Conservation (phyloP, 2,888 invertebrate species). For the Mellilla xanthometata region DNA sequence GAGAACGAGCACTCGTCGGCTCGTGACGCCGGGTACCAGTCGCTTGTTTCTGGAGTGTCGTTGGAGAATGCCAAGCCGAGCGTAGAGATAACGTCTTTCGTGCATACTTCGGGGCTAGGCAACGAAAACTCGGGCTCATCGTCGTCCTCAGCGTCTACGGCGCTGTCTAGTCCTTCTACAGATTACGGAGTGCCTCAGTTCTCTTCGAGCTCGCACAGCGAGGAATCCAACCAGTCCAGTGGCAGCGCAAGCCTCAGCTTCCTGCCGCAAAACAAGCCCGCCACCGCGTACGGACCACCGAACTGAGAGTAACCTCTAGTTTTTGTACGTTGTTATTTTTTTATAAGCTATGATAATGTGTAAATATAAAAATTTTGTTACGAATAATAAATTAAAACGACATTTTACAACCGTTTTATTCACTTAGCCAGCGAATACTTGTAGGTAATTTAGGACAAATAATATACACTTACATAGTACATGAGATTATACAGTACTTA, state of each 20-base stretch:
- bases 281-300: slow-evolving; percentile 59
- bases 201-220: slow-evolving; percentile 36
- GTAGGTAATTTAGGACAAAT: slow-evolving; percentile 6
- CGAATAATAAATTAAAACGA: slow-evolving; percentile 41
- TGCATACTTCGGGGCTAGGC: slow-evolving; percentile 56
- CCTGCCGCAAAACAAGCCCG: slow-evolving; percentile 60
- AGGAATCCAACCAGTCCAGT: slow-evolving; percentile 20
- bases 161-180: slow-evolving; percentile 33
- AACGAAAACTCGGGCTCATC: slow-evolving; percentile 29
- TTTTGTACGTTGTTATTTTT: slow-evolving; percentile 20
- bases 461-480: neutral
- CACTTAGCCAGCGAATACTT: neutral
- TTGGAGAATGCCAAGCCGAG: slow-evolving; percentile 68
- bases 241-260: slow-evolving; percentile 47
- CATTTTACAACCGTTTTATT: slow-evolving; percentile 33
- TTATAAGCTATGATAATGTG: slow-evolving; percentile 33
- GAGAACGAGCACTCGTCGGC: slow-evolving; percentile 69
- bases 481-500: neutral
- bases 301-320: slow-evolving; percentile 46
- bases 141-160: slow-evolving; percentile 36
- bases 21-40: slow-evolving; percentile 61
- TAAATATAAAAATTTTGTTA: slow-evolving; percentile 42
- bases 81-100: slow-evolving; percentile 69
- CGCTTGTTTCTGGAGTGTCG: slow-evolving; percentile 68
- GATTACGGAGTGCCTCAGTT: slow-evolving; percentile 52